These are phyloP conservation scores for Schizothorax lantsangensis DNA, from an alignment of 2,797 vertebrate species.

Conservation along the genomic window DNA sequence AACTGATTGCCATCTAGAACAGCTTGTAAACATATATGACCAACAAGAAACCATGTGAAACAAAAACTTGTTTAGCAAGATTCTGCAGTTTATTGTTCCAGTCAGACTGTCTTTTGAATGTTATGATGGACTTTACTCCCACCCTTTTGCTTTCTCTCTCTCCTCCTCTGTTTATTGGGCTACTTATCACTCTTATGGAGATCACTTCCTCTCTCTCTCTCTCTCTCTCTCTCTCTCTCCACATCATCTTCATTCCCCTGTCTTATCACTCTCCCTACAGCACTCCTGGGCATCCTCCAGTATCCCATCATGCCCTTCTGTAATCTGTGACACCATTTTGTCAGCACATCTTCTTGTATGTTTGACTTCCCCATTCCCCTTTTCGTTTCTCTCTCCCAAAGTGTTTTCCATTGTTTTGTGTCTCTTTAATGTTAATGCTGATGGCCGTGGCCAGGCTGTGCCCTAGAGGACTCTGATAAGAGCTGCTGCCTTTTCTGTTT, in stretches of 20 bases:
- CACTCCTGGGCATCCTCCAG: conserved; percentile 40
- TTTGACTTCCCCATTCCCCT: conserved; percentile 26
- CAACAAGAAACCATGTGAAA: background rate
- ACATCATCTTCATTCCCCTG: conserved; percentile 27
- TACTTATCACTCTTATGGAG: conserved; percentile 30
- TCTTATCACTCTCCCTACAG: conserved; percentile 40
- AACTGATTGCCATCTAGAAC: background rate
- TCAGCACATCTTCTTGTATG: conserved; percentile 40
- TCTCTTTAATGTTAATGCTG: conserved; percentile 50
- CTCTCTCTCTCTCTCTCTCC: background rate
- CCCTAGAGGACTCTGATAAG: conserved; percentile 51
- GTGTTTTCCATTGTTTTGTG: conserved; percentile 52
- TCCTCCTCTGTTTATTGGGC: conserved; percentile 18
- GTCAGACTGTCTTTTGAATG: background rate
- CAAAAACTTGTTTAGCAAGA: background rate
- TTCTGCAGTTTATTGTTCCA: background rate
- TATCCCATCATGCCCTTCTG: conserved; percentile 44
- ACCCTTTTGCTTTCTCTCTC: background rate
- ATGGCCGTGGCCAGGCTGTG: conserved; percentile 27
- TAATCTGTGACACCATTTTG: conserved; percentile 50
- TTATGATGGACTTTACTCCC: background rate
- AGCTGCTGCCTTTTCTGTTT: conserved; percentile 42
- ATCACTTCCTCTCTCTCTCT: conserved; percentile 5
- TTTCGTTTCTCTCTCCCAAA: conserved; percentile 21
- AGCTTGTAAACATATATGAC: background rate